Evolutionary conservation across 2,113 vertebrate species (phyloP), one percentile per base, ranked within the genome.

Genomic region (Ochotona curzoniae): DNA sequence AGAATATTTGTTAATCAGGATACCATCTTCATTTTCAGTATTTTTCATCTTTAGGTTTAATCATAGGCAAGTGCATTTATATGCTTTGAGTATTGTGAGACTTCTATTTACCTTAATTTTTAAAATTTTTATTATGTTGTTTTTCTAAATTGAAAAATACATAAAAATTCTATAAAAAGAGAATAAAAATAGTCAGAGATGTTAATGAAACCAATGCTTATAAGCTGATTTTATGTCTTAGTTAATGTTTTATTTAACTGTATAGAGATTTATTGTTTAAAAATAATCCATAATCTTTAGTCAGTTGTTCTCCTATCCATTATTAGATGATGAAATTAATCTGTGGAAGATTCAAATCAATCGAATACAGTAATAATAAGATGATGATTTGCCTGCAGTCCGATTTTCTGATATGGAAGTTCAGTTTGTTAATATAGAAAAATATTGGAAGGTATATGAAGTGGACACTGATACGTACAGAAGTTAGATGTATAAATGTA

Each of bases 271-370:
- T 35, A 51, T 89, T 80, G 44, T 64, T 64, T 70, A 4, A 51
- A 87, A 61, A 26, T 51, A 49, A 89, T 71, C 32, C 10, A 75
- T 51, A 44, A 78, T 35, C 3, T 0, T 69, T 60, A 8, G 8
- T 44, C n/a, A 92, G 14, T 60, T 82, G 38, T 12, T 64, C 54
- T 15, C 10, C 67, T 60, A 51, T 5, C 7, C 49, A 86, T 74
- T 76, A 69, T 79, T 5, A 79, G 35, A 63, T 54, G 26, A 67
- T 32, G 30, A 78, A 73, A 90, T 84, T 80, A 94, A 95, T 11
- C 1, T 18, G 66, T 44, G 8, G 26, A 49, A 30, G 17, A 88
- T 32, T 67, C 20, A 92, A 73, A 32, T 14, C 0, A 5, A 92
- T 18, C 7, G 89, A 93, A 90, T 47, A 32, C 81, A 88, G 18